Percentiles rank a stretch among this genome's conserved stretches.
phyloP scores from a whole-genome alignment of 2,113 vertebrate genomes.

The Loxodonta africana region DNA sequence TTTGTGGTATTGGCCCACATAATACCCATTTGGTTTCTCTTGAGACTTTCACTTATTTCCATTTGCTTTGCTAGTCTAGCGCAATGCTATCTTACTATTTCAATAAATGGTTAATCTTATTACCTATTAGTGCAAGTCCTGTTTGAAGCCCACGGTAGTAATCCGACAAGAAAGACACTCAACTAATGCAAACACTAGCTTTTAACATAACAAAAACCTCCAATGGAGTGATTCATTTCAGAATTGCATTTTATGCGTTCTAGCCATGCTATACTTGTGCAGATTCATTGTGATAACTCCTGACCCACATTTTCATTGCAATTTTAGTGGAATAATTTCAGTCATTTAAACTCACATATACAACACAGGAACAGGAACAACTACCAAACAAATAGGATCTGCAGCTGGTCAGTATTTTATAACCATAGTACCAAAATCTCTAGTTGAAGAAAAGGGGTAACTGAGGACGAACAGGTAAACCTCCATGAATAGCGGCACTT shows the following conservation, averaged over 20 bases:
- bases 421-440: not conserved
- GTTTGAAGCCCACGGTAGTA: not conserved
- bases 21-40: slow-evolving; percentile 68
- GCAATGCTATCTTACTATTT: slow-evolving; percentile 9
- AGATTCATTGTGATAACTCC: not conserved
- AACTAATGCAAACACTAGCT: not conserved
- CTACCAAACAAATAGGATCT: not conserved
- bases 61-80: slow-evolving; percentile 27
- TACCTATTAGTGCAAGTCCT: not conserved
- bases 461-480: not conserved
- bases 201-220: slow-evolving; percentile 21
- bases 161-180: not conserved
- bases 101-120: slow-evolving; percentile 50
- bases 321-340: not conserved
- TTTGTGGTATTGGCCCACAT: not conserved
- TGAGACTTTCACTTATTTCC: slow-evolving; percentile 41
- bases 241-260: not conserved
- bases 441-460: not conserved
- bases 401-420: not conserved
- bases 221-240: not conserved
- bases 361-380: not conserved
- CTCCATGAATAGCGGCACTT: not conserved
- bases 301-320: not conserved
- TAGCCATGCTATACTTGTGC: not conserved
- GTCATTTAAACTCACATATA: not conserved